Base-by-base conservation (phyloP, 2,113 vertebrate genomes). In the Prolemur simus region DNA sequence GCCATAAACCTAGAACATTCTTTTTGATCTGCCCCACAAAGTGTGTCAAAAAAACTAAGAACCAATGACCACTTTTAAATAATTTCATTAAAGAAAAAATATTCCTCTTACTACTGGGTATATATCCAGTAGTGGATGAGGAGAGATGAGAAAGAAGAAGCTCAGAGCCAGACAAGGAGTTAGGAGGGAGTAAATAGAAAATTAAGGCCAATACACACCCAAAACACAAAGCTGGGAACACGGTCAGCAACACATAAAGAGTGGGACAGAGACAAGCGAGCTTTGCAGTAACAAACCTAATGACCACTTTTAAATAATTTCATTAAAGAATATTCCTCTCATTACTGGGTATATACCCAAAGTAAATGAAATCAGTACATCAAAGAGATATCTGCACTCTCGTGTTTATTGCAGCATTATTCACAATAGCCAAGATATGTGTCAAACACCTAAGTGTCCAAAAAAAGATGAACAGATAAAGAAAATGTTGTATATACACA, bases 201-300 rank as follows among this genome's bases (percentile, higher is more conserved):
- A 42, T 39, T 54, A 85, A 52, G 37, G 47, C 49, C 54, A 49
- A 83, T 42, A 52, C 7, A 82, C 42, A 39, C 17, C 45, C 78
- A 56, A 34, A 77, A 0, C 42, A 54, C 52, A 93, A 91, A 95
- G 47, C 58, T 63, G 60, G 42, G 29, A 39, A 81, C 17, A 49
- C 5, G 37, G 34, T 66, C n/a, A 34, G 42, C 23, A 89, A 93
- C 34, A 42, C 21, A 63, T 10, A 71, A 93, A 71, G 34, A 64
- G 12, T 66, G 39, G 14, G 18, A 42, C 87, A 89, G 58, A 86
- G 56, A 84, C 37, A 60, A 76, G 34, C 29, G 76, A 18, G 4
- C 32, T 94, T 80, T 77, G 78, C 58, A 88, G 20, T 42, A 90
- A 88, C 12, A 87, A 77, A 93, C n/a, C 34, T 34, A 92, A 73